Base-by-base conservation (phyloP, 2,797 vertebrate species). In the Hippoglossus hippoglossus region DNA sequence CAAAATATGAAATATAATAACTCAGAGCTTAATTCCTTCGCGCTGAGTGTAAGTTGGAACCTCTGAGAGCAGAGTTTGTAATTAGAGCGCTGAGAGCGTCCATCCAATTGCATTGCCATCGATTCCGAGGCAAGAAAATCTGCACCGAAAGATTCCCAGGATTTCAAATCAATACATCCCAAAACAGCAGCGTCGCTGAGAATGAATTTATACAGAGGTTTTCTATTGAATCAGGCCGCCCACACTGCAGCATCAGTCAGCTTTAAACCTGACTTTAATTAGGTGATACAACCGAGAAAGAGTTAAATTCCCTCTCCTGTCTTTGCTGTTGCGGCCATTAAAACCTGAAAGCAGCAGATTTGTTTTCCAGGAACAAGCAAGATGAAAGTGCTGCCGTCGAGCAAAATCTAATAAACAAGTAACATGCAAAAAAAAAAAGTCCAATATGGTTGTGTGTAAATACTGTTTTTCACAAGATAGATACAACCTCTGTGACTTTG, bases 111-210 rank as follows among this genome's bases (percentile, higher is more conserved):
- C 72, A 79, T 64, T 69, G 83, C 53, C 74, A 93, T 93, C 59
- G 91, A 92, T 92, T 86, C 62, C 1, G 41, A 67, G 82, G 71
- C 71, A 59, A 77, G 80, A 87, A 88, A 79, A 74, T 82, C 81
- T 91, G 82, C 60, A 24, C 65, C 50, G 66, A 83, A 78, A 83
- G 73, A 87, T 87, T 81, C 65, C 34, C 63, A 68, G 79, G 72
- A 87, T 87, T 79, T 84, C 7, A 75, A 90, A 93, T 93, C 90
- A 80, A 93, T 92, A 90, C 57, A 64, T 85, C 79, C 79, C 89
- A 83, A 87, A 89, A 83, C 19, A 59, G 67, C 68, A 47, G 73
- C 16, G 71, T 65, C 55, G 39, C 64, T 21, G 65, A 74, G 63
- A 80, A 89, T 64, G 25, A 70, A 87, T 80, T 78, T 77, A 72